Conservation (phyloP, 2,113 vertebrate species). For the Cromileptes altivelis region DNA sequence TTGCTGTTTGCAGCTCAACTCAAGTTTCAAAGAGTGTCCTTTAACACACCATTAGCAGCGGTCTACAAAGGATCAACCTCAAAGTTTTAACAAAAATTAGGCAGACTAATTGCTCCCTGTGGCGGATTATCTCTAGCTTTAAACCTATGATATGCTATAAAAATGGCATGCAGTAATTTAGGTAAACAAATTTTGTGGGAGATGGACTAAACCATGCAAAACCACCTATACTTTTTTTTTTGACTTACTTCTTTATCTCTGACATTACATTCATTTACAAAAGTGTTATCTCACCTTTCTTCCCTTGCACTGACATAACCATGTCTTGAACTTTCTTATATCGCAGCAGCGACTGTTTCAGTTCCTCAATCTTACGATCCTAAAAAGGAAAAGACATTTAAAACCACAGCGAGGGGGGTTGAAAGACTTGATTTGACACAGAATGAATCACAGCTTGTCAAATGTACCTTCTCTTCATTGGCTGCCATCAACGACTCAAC, state of each 20-base stretch:
- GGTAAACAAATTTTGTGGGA: background rate
- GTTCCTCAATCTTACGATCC: conserved; percentile 98
- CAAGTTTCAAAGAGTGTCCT: background rate
- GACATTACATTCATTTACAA: background rate
- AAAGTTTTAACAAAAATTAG: background rate
- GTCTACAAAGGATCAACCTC: background rate
- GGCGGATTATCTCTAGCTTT: background rate
- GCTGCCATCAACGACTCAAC: conserved; percentile 96
- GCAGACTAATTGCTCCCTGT: background rate
- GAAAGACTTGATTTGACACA: background rate
- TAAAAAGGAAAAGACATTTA: conserved; percentile 58
- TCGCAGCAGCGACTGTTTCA: conserved; percentile 91
- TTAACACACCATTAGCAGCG: background rate
- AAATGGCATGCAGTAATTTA: background rate
- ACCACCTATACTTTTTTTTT: background rate
- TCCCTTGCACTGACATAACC: conserved; percentile 90
- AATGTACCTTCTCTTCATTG: conserved; percentile 88
- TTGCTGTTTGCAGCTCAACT: background rate
- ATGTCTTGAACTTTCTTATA: conserved; percentile 97
- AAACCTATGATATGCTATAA: background rate
- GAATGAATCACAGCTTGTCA: background rate
- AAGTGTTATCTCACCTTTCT: conserved; percentile 86
- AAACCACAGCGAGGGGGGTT: background rate
- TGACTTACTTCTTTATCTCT: background rate
- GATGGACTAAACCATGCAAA: background rate